Percentiles rank a stretch among this genome's conserved stretches.
phyloP scores from a whole-genome alignment of 2,888 invertebrate genomes.

The Axea sp. region DNA sequence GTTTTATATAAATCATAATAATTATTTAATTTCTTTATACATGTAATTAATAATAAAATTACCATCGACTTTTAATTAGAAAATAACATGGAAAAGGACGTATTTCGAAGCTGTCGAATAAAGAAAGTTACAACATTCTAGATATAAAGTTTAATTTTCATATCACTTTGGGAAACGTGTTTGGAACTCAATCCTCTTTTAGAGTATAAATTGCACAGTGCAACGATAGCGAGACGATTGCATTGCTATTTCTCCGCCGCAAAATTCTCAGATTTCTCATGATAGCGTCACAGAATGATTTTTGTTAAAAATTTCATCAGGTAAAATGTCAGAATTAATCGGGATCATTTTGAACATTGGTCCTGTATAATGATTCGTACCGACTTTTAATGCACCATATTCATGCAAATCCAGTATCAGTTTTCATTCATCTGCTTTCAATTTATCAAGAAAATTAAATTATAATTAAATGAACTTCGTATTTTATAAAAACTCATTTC shows the following conservation, averaged over 20 bases:
- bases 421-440: neutral
- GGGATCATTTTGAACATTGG: constrained; percentile 30
- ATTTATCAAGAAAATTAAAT: constrained; percentile 15
- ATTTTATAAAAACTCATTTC: neutral
- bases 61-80: no score
- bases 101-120: constrained; percentile 22
- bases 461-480: constrained; percentile 5
- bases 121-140: constrained; percentile 23
- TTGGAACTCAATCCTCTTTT: constrained; percentile 48
- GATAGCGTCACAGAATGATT: constrained; percentile 38
- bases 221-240: constrained; percentile 41
- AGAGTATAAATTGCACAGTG: constrained; percentile 36
- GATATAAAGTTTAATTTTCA: constrained; percentile 44
- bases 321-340: constrained; percentile 28
- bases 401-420: constrained; percentile 5
- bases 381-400: constrained; percentile 42
- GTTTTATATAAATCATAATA: no score
- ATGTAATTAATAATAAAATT: no score
- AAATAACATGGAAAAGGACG: neutral
- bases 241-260: constrained; percentile 46
- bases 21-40: no score
- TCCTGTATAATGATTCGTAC: constrained; percentile 32
- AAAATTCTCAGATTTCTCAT: constrained; percentile 47
- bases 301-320: constrained; percentile 55
- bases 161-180: constrained; percentile 42